Evolutionary conservation across 1,140 invertebrate genomes (phyloP).

Genomic region (Halictus rubicundus): DNA sequence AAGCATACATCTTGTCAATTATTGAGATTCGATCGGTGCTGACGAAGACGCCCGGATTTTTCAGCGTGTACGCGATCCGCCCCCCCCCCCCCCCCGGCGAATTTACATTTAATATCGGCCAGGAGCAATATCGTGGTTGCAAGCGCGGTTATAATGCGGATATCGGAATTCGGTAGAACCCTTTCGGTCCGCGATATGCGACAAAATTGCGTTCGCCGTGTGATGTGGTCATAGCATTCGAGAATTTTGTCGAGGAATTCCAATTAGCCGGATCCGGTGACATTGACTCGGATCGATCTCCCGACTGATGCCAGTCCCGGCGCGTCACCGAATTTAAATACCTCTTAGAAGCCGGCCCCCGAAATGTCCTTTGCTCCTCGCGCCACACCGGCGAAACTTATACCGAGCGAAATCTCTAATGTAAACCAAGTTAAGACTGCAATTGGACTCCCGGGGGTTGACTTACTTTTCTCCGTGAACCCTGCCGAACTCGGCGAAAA

Average conservation of each 20-base stretch:
- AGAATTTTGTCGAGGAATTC: constrained; percentile 70
- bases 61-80: background rate
- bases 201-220: constrained; percentile 49
- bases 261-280: constrained; percentile 57
- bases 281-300: constrained; percentile 35
- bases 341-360: too few species aligned
- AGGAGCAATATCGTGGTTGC: constrained; percentile 18
- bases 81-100: background rate
- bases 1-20: constrained; percentile 14
- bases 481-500: background rate
- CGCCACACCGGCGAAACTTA: background rate
- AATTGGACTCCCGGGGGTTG: background rate
- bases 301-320: too few species aligned
- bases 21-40: background rate
- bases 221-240: constrained; percentile 59
- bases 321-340: too few species aligned
- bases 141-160: constrained; percentile 1
- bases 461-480: background rate
- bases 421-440: background rate
- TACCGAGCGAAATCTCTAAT: background rate
- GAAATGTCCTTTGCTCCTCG: background rate
- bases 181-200: constrained; percentile 34
- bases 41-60: background rate
- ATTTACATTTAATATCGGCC: constrained; percentile 12
- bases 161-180: constrained; percentile 35